These are phyloP conservation scores for Baronia brevicornis DNA, from an alignment of 2,888 invertebrate species.

Conservation along the genomic window DNA sequence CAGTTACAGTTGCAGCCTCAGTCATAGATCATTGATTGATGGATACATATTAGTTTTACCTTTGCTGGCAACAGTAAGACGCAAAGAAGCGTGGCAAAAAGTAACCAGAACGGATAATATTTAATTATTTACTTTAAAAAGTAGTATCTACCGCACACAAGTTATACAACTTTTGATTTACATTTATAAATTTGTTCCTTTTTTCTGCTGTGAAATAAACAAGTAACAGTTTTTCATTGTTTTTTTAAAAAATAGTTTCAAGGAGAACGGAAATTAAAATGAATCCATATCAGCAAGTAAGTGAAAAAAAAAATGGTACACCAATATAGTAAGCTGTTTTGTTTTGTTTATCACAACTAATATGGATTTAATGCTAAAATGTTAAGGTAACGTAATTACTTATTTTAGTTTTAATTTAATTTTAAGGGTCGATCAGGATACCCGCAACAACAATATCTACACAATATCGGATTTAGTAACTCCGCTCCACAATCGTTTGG, in stretches of 20 bases:
- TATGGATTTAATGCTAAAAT: slow-evolving; percentile 10
- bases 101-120: no score
- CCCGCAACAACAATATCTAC: slow-evolving; percentile 63
- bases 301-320: slow-evolving; percentile 16
- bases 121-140: no score
- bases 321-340: slow-evolving; percentile 23
- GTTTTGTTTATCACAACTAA: slow-evolving; percentile 60
- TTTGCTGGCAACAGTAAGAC: no score
- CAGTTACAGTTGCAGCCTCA: no score
- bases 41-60: no score
- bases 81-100: no score
- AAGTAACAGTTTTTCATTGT: slow-evolving; percentile 1
- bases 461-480: slow-evolving; percentile 68
- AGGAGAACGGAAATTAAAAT: slow-evolving; percentile 36
- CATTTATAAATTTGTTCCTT: no score
- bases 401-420: slow-evolving; percentile 37
- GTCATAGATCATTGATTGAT: no score
- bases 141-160: no score
- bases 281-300: slow-evolving; percentile 56
- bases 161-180: no score
- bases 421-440: slow-evolving; percentile 74
- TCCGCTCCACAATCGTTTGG: slow-evolving; percentile 68
- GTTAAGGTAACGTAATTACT: slow-evolving; percentile 9
- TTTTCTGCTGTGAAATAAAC: no score
- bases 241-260: slow-evolving; percentile 1